Conservation (phyloP, 2,113 vertebrate species). For the Channa argus region DNA sequence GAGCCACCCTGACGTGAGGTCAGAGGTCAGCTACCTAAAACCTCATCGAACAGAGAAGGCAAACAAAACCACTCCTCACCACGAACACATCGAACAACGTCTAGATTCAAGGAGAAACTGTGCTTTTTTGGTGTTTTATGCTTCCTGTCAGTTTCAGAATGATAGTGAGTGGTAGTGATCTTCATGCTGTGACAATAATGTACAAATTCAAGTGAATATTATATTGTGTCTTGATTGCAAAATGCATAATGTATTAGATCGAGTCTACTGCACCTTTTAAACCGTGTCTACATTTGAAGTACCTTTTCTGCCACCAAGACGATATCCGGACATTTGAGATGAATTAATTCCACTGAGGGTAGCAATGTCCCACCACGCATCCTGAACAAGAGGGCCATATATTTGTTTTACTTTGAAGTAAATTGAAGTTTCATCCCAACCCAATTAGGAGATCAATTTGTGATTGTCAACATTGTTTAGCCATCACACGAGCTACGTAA, state of each 20-base stretch:
- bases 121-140: slow-evolving; percentile 77
- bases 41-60: slow-evolving; percentile 62
- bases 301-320: slow-evolving; percentile 64
- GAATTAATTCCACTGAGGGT: slow-evolving; percentile 27
- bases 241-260: slow-evolving; percentile 44
- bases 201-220: slow-evolving; percentile 65
- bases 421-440: slow-evolving; percentile 54
- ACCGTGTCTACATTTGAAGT: slow-evolving; percentile 44
- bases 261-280: slow-evolving; percentile 47
- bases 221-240: slow-evolving; percentile 57
- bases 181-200: slow-evolving; percentile 75
- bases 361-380: slow-evolving; percentile 30
- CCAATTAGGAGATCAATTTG: slow-evolving; percentile 62
- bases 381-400: slow-evolving; percentile 27
- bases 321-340: slow-evolving; percentile 61
- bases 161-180: slow-evolving; percentile 55
- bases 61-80: slow-evolving; percentile 49
- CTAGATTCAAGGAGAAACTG: slow-evolving; percentile 42
- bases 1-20: slow-evolving; percentile 57
- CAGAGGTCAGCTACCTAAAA: slow-evolving; percentile 63
- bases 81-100: slow-evolving; percentile 35
- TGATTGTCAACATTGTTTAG: slow-evolving; percentile 67
- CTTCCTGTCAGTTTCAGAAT: slow-evolving; percentile 51
- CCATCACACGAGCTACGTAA: slow-evolving; percentile 44
- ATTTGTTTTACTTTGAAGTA: slow-evolving; percentile 51